A percentile compares a stretch with the other conserved stretches of the same genome.
Conservation (phyloP, 2,113 vertebrate genomes). For the Mustela nigripes region DNA sequence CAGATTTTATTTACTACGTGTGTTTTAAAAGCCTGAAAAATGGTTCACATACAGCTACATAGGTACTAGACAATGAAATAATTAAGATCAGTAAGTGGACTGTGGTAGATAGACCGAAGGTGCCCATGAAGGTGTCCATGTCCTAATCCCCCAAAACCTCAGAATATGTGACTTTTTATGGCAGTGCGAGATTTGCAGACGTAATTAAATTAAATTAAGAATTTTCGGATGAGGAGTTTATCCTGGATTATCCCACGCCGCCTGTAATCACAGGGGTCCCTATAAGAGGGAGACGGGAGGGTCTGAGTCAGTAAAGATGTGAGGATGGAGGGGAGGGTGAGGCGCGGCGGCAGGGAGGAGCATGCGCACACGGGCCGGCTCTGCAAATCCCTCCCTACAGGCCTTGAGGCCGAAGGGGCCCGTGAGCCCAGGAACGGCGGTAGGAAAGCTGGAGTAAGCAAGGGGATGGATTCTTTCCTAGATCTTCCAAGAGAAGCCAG, state of each 20-base stretch:
- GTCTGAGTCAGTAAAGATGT: background rate
- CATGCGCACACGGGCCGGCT: background rate
- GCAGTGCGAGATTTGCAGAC: background rate
- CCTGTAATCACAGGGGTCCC: background rate
- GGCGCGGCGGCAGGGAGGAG: rapidly evolving
- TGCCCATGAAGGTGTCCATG: rapidly evolving
- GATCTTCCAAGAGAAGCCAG: background rate
- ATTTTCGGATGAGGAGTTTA: background rate
- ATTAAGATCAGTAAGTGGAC: background rate
- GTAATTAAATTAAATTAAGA: no score
- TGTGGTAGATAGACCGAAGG: background rate
- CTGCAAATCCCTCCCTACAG: background rate
- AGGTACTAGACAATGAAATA: background rate
- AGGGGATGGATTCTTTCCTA: background rate
- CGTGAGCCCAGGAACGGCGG: rapidly evolving
- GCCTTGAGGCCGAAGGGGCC: no score
- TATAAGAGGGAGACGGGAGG: background rate
- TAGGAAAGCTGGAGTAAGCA: background rate
- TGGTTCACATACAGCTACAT: background rate
- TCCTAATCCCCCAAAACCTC: background rate
- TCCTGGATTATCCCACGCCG: background rate
- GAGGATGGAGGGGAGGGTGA: rapidly evolving
- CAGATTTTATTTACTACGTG: background rate
- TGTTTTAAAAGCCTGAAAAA: slow-evolving; percentile 25
- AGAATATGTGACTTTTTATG: no score